Percentiles rank a stretch among this genome's conserved stretches.
These are phyloP conservation scores for Eonycteris spelaea DNA, from an alignment of 2,113 vertebrate genomes.

Conservation along the genomic window DNA sequence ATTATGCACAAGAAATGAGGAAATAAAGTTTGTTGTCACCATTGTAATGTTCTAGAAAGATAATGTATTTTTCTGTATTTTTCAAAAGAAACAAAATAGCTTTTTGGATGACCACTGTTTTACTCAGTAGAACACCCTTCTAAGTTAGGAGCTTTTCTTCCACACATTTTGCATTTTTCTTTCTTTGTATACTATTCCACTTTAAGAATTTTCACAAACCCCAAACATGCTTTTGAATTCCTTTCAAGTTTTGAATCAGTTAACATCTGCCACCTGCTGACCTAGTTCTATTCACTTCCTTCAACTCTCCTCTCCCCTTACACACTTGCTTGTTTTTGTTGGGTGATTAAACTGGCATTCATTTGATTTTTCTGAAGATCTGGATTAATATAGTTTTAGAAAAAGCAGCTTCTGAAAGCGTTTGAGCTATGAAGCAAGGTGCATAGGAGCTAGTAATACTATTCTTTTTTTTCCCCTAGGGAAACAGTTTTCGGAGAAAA, in stretches of 20 bases:
- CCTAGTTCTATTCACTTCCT: not conserved
- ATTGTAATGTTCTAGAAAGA: not conserved
- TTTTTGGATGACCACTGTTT: not conserved
- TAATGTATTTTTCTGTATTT: not conserved
- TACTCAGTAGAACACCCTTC: not conserved
- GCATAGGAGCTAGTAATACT: not conserved
- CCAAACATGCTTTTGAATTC: not conserved
- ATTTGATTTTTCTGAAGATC: constrained; percentile 3
- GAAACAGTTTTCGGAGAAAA: constrained; percentile 34
- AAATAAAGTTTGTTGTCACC: not conserved
- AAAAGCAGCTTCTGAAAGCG: not conserved
- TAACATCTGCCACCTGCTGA: constrained; percentile 4
- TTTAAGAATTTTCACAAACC: not conserved
- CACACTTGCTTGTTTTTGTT: not conserved
- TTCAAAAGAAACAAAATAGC: not conserved
- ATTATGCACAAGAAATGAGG: not conserved
- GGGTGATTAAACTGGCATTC: not conserved
- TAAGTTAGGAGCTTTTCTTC: not conserved
- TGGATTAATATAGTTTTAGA: not conserved
- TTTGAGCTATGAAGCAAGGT: not conserved
- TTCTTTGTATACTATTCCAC: not conserved
- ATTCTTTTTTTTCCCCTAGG: not conserved
- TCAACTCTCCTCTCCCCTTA: not conserved
- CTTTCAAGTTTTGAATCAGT: not conserved
- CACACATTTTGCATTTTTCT: not conserved